Percentiles rank a stretch among this genome's conserved stretches.
phyloP scores from a whole-genome alignment of 2,797 vertebrate species.

The Eupleurogrammus muticus region DNA sequence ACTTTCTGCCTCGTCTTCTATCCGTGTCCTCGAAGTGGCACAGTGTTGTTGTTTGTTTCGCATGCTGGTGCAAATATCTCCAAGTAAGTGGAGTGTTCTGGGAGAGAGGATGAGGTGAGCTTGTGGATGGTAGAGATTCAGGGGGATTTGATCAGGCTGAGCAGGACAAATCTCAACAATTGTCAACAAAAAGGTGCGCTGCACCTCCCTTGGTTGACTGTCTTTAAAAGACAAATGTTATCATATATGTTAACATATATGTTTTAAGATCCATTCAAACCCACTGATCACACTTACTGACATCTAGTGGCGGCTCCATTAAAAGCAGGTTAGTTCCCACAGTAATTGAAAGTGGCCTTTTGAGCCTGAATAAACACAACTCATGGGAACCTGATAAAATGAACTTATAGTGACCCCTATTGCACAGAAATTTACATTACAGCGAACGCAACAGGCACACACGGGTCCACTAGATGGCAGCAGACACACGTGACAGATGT shows the following conservation, averaged over 20 bases:
- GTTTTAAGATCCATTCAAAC: neutral
- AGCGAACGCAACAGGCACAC: neutral
- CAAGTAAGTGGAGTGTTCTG: neutral
- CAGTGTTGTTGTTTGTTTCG: neutral
- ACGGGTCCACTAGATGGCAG: slow-evolving; percentile 66
- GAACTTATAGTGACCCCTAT: slow-evolving; percentile 55
- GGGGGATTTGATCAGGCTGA: neutral
- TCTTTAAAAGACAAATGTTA: neutral
- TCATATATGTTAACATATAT: no score
- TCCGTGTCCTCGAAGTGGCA: neutral
- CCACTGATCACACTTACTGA: slow-evolving; percentile 22
- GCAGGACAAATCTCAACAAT: neutral
- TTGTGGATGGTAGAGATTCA: neutral
- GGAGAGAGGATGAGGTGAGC: neutral
- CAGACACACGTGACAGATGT: slow-evolving; percentile 40
- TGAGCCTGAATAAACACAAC: slow-evolving; percentile 27
- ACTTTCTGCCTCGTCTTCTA: neutral
- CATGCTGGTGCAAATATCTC: slow-evolving; percentile 8
- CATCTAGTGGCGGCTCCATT: slow-evolving; percentile 60
- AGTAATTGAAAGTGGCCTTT: slow-evolving; percentile 25
- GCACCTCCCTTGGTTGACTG: neutral
- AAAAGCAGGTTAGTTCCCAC: slow-evolving; percentile 33
- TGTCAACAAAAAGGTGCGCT: neutral
- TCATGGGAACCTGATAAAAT: slow-evolving; percentile 26
- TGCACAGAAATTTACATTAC: slow-evolving; percentile 29